Base-by-base conservation (phyloP, 2,797 vertebrate species). In the Echeneis naucrates region DNA sequence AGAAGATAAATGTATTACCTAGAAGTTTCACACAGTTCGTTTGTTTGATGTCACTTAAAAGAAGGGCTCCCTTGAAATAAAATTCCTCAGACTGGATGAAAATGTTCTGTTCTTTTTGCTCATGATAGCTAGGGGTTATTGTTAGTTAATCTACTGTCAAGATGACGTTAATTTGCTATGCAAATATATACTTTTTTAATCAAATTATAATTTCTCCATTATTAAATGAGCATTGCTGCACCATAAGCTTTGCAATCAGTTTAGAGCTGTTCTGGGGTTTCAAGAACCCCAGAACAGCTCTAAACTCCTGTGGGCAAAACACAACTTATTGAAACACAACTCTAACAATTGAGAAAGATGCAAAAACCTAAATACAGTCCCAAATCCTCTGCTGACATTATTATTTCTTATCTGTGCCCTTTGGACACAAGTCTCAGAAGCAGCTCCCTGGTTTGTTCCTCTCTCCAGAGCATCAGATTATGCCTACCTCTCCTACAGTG, bases 391-490 rank as follows among this genome's bases (percentile, higher is more conserved):
- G 60, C 70, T 72, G 63, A 33, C 69, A 72, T 54, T 38, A n/a
- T n/a, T n/a, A 45, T 84, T 73, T 81, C 63, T 77, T 72, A 80
- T 68, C 38, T 1, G 30, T 81, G 76, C 75, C 79, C 72, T 79
- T 82, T 69, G 66, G 85, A 84, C 68, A 80, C 1, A 42, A 68
- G 64, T 69, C 80, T 81, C 53, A 67, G 78, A 11, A 72, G 59
- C 62, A 33, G 26, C 85, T 62, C 65, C 27, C 61, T 56, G 35
- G 13, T 38, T 7, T 21, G 40, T 53, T 27, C 32, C 66, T 74
- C 72, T 21, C 48, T 58, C 45, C 62, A n/a, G 32, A 52, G 62
- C 53, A 21, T 69, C 78, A 63, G 73, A 69, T 78, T 62, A 79
- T 73, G 63, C 69, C 81, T 72, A 68, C 66, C 67, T 82, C 80